Conservation (phyloP, 2,113 vertebrate genomes). For the Candoia aspera region DNA sequence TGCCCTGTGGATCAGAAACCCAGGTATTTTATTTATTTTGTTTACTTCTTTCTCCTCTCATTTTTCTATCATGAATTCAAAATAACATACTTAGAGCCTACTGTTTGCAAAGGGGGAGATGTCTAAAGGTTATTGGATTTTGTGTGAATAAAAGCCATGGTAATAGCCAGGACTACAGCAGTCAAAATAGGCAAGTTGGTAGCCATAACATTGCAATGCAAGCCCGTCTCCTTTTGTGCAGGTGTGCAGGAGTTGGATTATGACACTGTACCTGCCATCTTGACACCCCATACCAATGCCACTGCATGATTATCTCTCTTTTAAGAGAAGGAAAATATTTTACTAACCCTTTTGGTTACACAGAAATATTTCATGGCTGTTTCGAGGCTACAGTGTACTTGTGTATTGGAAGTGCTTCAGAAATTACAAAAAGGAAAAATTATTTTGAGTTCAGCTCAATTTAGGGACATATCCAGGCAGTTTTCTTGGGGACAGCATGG, state of each 20-base stretch:
- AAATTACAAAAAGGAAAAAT: not conserved
- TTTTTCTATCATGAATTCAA: not conserved
- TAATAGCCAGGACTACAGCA: not conserved
- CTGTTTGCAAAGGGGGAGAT: not conserved
- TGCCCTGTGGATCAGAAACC: conserved; percentile 87
- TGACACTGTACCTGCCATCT: too few relatives aligned
- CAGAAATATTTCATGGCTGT: not conserved
- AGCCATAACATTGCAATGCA: too few relatives aligned
- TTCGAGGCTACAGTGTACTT: not conserved
- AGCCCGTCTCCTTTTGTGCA: too few relatives aligned
- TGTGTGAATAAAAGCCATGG: not conserved
- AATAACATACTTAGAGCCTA: not conserved
- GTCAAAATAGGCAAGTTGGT: too few relatives aligned
- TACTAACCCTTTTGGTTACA: not conserved
- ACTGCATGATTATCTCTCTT: too few relatives aligned
- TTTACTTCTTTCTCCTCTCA: not conserved
- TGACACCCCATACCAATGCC: too few relatives aligned
- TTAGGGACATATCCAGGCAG: too few relatives aligned
- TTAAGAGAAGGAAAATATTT: not conserved
- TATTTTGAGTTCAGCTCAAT: too few relatives aligned
- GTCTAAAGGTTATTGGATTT: not conserved
- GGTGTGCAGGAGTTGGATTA: too few relatives aligned
- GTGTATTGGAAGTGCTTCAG: not conserved
- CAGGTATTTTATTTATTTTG: conserved; percentile 71
- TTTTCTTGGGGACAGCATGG: not conserved